phyloP scores from a whole-genome alignment of 2,888 invertebrate species.

The Temnothorax ravouxi region DNA sequence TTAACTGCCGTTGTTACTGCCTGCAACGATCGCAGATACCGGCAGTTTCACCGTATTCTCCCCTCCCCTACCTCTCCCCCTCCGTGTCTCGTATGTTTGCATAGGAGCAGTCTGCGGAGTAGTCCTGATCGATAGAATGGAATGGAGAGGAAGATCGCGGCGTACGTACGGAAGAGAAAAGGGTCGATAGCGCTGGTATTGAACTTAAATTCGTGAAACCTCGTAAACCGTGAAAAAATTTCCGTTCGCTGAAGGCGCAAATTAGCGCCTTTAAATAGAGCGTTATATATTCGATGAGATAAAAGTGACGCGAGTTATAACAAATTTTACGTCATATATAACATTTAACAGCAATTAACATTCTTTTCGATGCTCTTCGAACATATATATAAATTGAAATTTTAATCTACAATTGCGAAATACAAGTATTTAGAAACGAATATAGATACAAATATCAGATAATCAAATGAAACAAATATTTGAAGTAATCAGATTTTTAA shows the following conservation, averaged over 20 bases:
- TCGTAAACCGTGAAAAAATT: conserved; percentile 5
- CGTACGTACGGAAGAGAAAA: conserved; percentile 55
- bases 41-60: conserved; percentile 82
- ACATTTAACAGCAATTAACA: not conserved
- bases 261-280: not conserved
- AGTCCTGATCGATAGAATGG: conserved; percentile 82
- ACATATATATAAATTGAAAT: not conserved
- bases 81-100: conserved; percentile 80
- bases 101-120: conserved; percentile 75
- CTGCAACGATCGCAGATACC: conserved; percentile 84
- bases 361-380: not conserved
- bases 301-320: not conserved
- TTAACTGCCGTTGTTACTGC: conserved; percentile 85
- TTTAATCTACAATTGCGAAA: not conserved
- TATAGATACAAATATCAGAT: not conserved
- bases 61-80: not conserved
- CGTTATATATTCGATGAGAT: not conserved
- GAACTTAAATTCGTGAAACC: not conserved
- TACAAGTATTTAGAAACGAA: not conserved
- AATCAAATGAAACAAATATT: not conserved
- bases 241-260: not conserved
- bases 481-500: not conserved
- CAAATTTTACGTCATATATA: not conserved
- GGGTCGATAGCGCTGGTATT: conserved; percentile 12
- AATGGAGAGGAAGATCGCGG: conserved; percentile 77